Percentiles rank a stretch among this genome's conserved stretches.
These are phyloP conservation scores for Meleagris gallopavo DNA, from an alignment of 2,113 vertebrate species.

Conservation along the genomic window DNA sequence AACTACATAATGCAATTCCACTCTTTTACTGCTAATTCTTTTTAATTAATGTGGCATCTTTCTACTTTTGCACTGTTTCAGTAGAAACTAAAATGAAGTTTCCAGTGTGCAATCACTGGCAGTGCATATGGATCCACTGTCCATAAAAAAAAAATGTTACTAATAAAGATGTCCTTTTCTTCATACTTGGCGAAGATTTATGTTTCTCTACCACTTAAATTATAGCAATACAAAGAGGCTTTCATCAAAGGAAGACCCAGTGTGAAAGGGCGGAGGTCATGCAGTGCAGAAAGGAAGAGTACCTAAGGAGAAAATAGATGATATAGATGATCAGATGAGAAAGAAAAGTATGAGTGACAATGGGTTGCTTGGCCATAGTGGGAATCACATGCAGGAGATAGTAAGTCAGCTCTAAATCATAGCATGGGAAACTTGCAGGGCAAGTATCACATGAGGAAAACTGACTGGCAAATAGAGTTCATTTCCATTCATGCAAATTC, in stretches of 20 bases:
- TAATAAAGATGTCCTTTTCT: neutral
- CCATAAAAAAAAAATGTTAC: neutral
- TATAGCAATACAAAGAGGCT: neutral
- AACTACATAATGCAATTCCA: neutral
- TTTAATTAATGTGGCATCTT: neutral
- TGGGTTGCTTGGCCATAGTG: accelerated
- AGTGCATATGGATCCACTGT: neutral
- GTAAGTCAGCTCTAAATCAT: accelerated
- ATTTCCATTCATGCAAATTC: neutral
- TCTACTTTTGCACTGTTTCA: neutral
- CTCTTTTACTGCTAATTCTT: neutral
- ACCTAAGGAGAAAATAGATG: neutral
- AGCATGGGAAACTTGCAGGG: neutral
- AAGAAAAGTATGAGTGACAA: neutral
- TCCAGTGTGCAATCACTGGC: neutral
- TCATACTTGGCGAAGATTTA: neutral
- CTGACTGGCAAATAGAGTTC: neutral
- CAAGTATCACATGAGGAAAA: neutral
- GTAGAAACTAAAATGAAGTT: neutral
- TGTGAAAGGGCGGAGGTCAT: neutral
- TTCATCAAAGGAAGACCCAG: neutral
- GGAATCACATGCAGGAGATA: neutral
- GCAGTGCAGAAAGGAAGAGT: neutral
- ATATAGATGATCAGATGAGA: neutral
- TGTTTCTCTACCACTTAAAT: neutral